Conservation (phyloP, 2,888 invertebrate species). For the Cosmopolites sordidus region DNA sequence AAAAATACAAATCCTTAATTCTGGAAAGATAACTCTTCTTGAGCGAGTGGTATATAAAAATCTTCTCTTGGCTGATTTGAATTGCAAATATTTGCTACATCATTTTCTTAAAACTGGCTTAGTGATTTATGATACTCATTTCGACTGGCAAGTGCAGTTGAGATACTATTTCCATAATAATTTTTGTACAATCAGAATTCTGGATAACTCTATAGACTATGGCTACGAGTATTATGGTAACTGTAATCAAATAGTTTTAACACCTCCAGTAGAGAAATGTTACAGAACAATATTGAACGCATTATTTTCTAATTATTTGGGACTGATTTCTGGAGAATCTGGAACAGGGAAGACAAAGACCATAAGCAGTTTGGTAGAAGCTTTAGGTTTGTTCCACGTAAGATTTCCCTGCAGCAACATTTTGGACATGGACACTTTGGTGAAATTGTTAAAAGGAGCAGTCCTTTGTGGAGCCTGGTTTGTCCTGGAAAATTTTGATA, state of each 20-base stretch:
- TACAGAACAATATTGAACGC: constrained; percentile 76
- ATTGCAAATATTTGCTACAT: constrained; percentile 70
- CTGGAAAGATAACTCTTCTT: constrained; percentile 30
- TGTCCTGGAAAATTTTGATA: constrained; percentile 78
- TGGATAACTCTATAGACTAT: constrained; percentile 68
- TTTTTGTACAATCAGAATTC: constrained; percentile 61
- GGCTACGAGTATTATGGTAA: constrained; percentile 83
- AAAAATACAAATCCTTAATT: constrained; percentile 37
- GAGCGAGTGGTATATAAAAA: constrained; percentile 47
- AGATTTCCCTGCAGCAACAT: constrained; percentile 75
- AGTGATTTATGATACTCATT: constrained; percentile 57
- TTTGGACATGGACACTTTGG: constrained; percentile 42
- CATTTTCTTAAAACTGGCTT: constrained; percentile 58
- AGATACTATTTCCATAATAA: constrained; percentile 65
- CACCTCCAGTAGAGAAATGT: constrained; percentile 69
- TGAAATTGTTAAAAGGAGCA: constrained; percentile 70
- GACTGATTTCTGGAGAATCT: constrained; percentile 72
- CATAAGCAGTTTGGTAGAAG: constrained; percentile 84
- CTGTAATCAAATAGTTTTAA: constrained; percentile 64
- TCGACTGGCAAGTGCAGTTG: constrained; percentile 78
- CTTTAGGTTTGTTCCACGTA: constrained; percentile 57
- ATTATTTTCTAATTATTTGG: constrained; percentile 71
- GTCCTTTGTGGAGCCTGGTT: constrained; percentile 79
- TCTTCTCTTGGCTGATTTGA: constrained; percentile 28
- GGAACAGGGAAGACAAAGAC: constrained; percentile 84